Conservation (phyloP, 1,140 invertebrate genomes). For the Lepidotrigona ventralis region DNA sequence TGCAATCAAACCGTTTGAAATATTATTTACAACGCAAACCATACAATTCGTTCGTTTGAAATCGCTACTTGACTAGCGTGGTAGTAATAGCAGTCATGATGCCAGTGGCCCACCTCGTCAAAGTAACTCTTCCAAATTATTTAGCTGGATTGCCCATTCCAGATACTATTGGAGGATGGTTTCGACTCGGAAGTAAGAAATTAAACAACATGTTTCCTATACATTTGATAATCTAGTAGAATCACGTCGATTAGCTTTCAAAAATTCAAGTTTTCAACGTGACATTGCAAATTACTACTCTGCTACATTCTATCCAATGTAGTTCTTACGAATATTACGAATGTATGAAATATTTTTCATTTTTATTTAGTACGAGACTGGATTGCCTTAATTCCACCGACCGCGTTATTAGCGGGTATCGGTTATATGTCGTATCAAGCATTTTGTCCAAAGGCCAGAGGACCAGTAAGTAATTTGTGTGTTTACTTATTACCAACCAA, state of each 20-base stretch:
- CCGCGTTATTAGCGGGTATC: slow-evolving; percentile 86
- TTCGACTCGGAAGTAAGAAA: slow-evolving; percentile 86
- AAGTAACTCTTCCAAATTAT: slow-evolving; percentile 88
- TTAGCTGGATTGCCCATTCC: slow-evolving; percentile 88
- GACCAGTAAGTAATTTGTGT: slow-evolving; percentile 65
- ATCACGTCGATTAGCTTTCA: not conserved
- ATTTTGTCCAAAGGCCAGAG: slow-evolving; percentile 84
- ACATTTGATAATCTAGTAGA: not conserved
- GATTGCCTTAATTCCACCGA: slow-evolving; percentile 88
- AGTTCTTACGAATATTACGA: not conserved
- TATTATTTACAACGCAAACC: not conserved
- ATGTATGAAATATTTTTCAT: not conserved
- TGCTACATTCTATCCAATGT: not conserved
- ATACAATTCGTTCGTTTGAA: slow-evolving; percentile 9
- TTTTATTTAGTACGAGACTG: slow-evolving; percentile 86
- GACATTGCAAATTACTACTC: slow-evolving; percentile 8
- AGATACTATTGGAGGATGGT: slow-evolving; percentile 88
- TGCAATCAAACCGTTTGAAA: not conserved
- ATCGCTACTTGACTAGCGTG: slow-evolving; percentile 26
- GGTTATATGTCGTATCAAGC: slow-evolving; percentile 88
- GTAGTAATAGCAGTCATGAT: slow-evolving; percentile 82
- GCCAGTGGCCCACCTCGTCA: slow-evolving; percentile 85
- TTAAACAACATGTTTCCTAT: not conserved
- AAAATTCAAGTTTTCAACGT: not conserved
- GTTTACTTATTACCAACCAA: too few relatives aligned